Percentiles rank a stretch among this genome's conserved stretches.
Evolutionary conservation across 1,140 invertebrate genomes (phyloP).

Genomic region (Hylaeus anthracinus): DNA sequence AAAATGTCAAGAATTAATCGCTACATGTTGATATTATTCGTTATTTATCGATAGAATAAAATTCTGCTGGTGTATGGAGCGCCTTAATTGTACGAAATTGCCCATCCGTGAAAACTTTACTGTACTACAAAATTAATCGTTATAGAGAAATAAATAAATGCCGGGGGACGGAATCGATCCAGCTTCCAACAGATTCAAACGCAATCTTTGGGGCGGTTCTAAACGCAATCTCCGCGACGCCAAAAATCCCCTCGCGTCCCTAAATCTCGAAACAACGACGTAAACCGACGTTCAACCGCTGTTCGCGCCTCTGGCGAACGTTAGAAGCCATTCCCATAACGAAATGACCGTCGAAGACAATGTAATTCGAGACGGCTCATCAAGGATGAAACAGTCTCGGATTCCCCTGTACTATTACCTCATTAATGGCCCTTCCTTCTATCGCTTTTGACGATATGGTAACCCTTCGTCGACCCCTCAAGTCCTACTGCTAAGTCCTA

Average conservation of each 20-base stretch:
- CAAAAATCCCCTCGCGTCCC: not conserved
- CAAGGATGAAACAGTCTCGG: conserved; percentile 73
- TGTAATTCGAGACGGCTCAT: conserved; percentile 78
- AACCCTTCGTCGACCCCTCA: conserved; percentile 68
- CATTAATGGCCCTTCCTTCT: conserved; percentile 73
- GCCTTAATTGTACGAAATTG: no score
- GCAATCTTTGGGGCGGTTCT: no score
- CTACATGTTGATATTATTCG: no score
- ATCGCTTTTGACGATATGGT: conserved; percentile 65
- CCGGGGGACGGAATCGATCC: no score
- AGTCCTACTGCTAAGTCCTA: conserved; percentile 72
- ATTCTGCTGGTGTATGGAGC: no score
- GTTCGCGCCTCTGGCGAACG: conserved; percentile 27
- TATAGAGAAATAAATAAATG: no score
- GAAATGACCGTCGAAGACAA: conserved; percentile 68
- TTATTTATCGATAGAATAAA: no score
- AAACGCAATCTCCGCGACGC: not conserved
- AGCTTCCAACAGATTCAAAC: no score
- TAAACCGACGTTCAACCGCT: conserved; percentile 22
- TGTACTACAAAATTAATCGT: no score
- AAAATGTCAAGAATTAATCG: no score
- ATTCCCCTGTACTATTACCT: conserved; percentile 73
- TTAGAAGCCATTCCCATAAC: conserved; percentile 46
- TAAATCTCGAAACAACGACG: conserved; percentile 15
- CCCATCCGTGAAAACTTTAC: no score